Percentiles rank a stretch among this genome's conserved stretches.
Conservation (phyloP, 2,888 invertebrate genomes). For the Octodonta nipae region DNA sequence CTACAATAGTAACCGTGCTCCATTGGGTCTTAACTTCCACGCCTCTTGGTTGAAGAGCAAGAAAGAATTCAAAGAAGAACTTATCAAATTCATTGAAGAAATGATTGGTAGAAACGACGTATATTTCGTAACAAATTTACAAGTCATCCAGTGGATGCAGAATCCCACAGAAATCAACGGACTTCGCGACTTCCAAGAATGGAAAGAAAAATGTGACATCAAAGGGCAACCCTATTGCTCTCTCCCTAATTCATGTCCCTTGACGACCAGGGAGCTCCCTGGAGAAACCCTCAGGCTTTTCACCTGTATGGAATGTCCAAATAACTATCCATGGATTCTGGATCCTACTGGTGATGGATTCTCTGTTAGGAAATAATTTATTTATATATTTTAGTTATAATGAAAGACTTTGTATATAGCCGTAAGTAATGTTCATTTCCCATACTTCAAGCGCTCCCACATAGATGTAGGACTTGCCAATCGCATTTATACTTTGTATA, state of each 20-base stretch:
- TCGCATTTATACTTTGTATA: no score
- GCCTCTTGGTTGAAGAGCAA: slow-evolving; percentile 91
- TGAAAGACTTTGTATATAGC: slow-evolving; percentile 28
- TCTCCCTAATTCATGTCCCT: slow-evolving; percentile 77
- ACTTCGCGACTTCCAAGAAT: slow-evolving; percentile 81
- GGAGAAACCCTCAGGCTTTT: slow-evolving; percentile 84
- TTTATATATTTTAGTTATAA: no score
- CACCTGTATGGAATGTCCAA: slow-evolving; percentile 92
- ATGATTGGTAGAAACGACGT: slow-evolving; percentile 80
- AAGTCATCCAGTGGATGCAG: slow-evolving; percentile 91
- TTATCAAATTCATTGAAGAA: slow-evolving; percentile 86
- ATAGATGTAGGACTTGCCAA: no score
- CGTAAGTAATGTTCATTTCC: slow-evolving; percentile 14
- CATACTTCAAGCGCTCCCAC: no score
- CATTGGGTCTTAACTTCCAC: slow-evolving; percentile 84
- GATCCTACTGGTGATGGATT: slow-evolving; percentile 91
- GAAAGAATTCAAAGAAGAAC: slow-evolving; percentile 80
- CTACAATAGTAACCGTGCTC: slow-evolving; percentile 84
- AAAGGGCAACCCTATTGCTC: slow-evolving; percentile 89
- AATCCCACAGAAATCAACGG: slow-evolving; percentile 78
- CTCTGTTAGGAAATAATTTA: slow-evolving; percentile 61
- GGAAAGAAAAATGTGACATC: slow-evolving; percentile 91
- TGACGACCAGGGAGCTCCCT: slow-evolving; percentile 79
- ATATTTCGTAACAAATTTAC: slow-evolving; percentile 81
- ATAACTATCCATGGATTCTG: slow-evolving; percentile 88